Percentiles rank a stretch among this genome's conserved stretches.
Conservation (phyloP, 2,888 invertebrate genomes). For the Mantis religiosa region DNA sequence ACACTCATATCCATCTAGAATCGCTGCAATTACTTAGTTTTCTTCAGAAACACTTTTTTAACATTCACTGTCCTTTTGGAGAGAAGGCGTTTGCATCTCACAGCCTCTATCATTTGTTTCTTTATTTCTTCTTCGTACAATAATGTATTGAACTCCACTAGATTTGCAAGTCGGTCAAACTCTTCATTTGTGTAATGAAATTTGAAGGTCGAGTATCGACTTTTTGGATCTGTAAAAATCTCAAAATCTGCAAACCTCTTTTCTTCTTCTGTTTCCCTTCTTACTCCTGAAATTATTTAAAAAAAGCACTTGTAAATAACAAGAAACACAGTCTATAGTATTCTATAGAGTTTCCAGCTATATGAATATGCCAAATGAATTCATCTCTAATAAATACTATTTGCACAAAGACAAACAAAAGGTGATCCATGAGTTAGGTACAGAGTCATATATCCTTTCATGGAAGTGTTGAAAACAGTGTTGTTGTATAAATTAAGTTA, state of each 20-base stretch:
- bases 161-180: slow-evolving; percentile 44
- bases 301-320: no score
- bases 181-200: slow-evolving; percentile 43
- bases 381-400: no score
- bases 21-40: no score
- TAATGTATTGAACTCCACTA: slow-evolving; percentile 46
- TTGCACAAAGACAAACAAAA: no score
- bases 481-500: no score
- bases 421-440: no score
- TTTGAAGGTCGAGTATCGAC: slow-evolving; percentile 46
- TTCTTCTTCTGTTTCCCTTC: slow-evolving; percentile 42
- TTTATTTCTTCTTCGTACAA: slow-evolving; percentile 42
- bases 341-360: no score
- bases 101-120: slow-evolving; percentile 37
- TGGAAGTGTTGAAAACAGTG: no score
- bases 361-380: no score
- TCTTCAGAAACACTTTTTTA: background rate
- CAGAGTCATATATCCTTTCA: no score
- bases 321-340: no score
- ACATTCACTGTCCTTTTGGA: background rate
- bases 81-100: slow-evolving; percentile 33
- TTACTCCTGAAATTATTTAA: slow-evolving; percentile 38
- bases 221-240: slow-evolving; percentile 43
- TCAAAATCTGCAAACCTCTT: slow-evolving; percentile 44
- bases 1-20: no score